phyloP scores from a whole-genome alignment of 2,888 invertebrate species.

The Copidosoma aretas region DNA sequence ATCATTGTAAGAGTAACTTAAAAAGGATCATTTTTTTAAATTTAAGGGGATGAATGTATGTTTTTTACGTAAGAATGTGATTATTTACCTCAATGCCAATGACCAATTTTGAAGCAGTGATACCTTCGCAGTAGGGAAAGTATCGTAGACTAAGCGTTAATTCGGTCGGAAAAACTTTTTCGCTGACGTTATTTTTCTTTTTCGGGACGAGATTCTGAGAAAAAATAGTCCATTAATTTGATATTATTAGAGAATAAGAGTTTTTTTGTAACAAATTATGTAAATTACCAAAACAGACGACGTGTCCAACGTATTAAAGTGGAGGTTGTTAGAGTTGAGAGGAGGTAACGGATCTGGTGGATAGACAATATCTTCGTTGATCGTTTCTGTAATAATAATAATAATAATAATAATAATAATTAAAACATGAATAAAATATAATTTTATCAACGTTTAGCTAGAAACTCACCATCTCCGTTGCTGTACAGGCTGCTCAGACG shows the following conservation, averaged over 20 bases:
- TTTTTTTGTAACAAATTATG: not conserved
- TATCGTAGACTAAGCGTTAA: slow-evolving; percentile 59
- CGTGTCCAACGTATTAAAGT: slow-evolving; percentile 43
- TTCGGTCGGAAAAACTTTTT: slow-evolving; percentile 57
- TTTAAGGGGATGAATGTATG: not conserved
- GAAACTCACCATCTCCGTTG: slow-evolving; percentile 48
- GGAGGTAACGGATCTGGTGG: slow-evolving; percentile 51
- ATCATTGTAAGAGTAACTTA: no score
- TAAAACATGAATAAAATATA: no score
- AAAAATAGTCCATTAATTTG: not conserved
- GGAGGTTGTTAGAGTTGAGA: slow-evolving; percentile 49
- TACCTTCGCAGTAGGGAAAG: slow-evolving; percentile 53
- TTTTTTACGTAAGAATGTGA: not conserved
- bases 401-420: no score
- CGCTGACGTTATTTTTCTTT: slow-evolving; percentile 49
- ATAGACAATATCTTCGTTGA: slow-evolving; percentile 50
- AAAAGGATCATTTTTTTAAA: no score
- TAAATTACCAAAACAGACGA: slow-evolving; percentile 28
- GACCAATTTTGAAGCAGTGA: slow-evolving; percentile 55
- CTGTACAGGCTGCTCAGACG: slow-evolving; percentile 60
- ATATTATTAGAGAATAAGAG: not conserved
- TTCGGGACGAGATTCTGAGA: slow-evolving; percentile 47
- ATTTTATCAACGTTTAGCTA: not conserved
- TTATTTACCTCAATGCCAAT: slow-evolving; percentile 57
- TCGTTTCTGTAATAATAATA: slow-evolving; percentile 48